These are phyloP conservation scores for Periparus ater DNA, from an alignment of 2,797 vertebrate genomes.

Conservation along the genomic window DNA sequence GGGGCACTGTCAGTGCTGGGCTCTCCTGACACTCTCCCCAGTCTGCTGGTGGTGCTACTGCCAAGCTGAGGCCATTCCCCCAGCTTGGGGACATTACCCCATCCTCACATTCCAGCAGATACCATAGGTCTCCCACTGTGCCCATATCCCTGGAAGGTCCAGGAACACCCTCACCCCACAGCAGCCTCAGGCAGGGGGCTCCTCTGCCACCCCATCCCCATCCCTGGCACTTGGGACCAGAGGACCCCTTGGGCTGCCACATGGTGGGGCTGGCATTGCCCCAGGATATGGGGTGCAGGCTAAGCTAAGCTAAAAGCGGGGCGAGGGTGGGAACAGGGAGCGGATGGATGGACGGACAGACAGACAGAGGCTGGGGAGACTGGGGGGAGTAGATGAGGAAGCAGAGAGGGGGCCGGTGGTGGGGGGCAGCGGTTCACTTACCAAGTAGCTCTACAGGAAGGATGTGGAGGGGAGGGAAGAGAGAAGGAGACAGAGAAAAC, in stretches of 20 bases:
- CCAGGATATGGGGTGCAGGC: neutral
- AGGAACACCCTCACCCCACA: neutral
- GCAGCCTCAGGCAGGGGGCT: neutral
- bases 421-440: slow-evolving; percentile 73
- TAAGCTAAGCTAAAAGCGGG: slow-evolving; percentile 19
- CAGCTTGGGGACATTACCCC: neutral
- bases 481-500: slow-evolving; percentile 64
- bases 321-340: neutral
- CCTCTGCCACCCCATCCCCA: neutral
- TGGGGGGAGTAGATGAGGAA: slow-evolving; percentile 50
- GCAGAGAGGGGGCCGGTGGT: slow-evolving; percentile 17
- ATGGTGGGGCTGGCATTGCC: fast-evolving
- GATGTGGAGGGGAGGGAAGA: slow-evolving; percentile 69
- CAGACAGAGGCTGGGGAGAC: neutral
- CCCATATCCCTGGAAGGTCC: neutral
- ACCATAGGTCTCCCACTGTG: neutral
- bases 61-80: neutral
- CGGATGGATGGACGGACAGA: neutral
- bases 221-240: neutral
- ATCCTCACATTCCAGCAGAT: neutral
- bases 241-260: neutral
- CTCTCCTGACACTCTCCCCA: neutral
- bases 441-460: slow-evolving; percentile 83
- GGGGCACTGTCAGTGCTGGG: neutral
- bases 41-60: neutral